Evolutionary conservation across 2,113 vertebrate genomes (phyloP), one percentile per base, ranked within the genome.

Genomic region (Struthidea cinerea): DNA sequence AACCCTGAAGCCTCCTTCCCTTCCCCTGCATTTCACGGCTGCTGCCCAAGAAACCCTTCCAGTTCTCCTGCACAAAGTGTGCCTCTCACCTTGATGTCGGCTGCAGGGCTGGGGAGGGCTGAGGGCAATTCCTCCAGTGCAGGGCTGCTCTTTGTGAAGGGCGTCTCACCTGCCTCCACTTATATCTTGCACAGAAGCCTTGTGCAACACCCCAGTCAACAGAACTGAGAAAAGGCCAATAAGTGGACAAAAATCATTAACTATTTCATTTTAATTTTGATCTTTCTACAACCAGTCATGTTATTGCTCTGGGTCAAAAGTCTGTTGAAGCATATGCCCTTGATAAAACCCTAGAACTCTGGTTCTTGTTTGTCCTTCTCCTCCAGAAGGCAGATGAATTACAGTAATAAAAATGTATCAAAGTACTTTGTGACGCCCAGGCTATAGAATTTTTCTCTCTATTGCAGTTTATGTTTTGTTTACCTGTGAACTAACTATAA

Each of bases 121-220:
- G n/a, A 18, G 10, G 9, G 49, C 32, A 4, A 55, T 50, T 60
- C 28, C 59, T 78, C 22, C 44, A 19, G 55, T 2, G 26, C 2
- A 0, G 27, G 3, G 30, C 61, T 44, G 47, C 15, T 3, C 2
- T 17, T 12, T n/a, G 23, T 0, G 8, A 24, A 49, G 22, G n/a
- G 33, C 0, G 0, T 26, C 55, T 83, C 59, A 1, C 44, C 32
- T 14, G 1, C 24, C 37, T 7, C 0, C 15, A 23, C 80, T 94
- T 94, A 89, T 95, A 89, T 23, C 52, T 39, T 0, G 4, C 22
- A 6, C 26, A 15, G 9, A 12, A 24, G 30, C 10, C 73, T 78
- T 79, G 57, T 3, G 42, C 6, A 94, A 95, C 39, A 42, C 5
- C 9, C 3, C 7, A 4, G 12, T 10, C 3, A 6, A 30, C 2